Evolutionary conservation across 2,113 vertebrate genomes (phyloP).

Genomic region (Apteryx mantelli): DNA sequence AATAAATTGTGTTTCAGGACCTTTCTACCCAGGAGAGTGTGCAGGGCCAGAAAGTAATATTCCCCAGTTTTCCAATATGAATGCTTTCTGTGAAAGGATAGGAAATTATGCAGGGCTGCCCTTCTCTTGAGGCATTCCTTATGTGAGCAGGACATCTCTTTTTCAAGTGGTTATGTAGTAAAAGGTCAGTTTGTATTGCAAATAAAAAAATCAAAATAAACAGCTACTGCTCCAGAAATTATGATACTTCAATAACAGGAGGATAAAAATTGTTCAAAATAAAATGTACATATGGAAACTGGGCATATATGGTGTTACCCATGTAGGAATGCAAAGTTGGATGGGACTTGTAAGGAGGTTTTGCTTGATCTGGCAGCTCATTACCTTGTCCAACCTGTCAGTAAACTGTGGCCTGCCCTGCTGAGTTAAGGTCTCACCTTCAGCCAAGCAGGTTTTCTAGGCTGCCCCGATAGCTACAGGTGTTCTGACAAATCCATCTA

Average conservation of each 20-base stretch:
- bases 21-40: constrained; percentile 74
- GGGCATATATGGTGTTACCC: background rate
- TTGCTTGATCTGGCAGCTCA: background rate
- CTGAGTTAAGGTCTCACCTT: background rate
- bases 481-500: background rate
- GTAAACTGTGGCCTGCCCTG: background rate
- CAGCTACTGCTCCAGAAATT: background rate
- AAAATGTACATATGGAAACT: background rate
- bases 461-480: background rate
- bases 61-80: constrained; percentile 45
- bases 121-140: constrained; percentile 26
- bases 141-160: constrained; percentile 34
- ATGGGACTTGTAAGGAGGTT: background rate
- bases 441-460: background rate
- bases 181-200: constrained; percentile 26
- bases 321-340: background rate
- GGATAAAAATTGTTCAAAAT: background rate
- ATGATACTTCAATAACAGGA: background rate
- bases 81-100: constrained; percentile 1
- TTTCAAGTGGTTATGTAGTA: constrained; percentile 47
- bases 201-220: constrained; percentile 11
- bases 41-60: constrained; percentile 65
- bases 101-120: constrained; percentile 31
- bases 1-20: constrained; percentile 80
- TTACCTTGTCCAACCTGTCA: background rate